Conservation (phyloP, 2,888 invertebrate genomes). For the Gymnoscelis rufifasciata region DNA sequence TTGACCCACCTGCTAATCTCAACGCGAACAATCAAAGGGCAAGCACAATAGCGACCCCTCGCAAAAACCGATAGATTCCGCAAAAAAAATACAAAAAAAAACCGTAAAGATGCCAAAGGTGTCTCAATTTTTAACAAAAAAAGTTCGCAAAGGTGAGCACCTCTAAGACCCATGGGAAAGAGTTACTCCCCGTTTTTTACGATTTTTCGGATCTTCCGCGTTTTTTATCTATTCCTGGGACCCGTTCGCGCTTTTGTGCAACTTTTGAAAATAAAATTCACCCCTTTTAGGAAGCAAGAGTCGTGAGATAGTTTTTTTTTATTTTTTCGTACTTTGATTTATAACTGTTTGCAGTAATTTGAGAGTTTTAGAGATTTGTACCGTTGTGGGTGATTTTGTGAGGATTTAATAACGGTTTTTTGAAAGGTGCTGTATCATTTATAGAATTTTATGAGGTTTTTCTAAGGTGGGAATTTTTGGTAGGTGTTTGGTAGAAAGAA, state of each 20-base stretch:
- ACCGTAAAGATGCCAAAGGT: conserved; percentile 76
- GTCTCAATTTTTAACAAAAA: conserved; percentile 70
- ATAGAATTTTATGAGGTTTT: conserved; percentile 20
- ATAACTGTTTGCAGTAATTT: conserved; percentile 78
- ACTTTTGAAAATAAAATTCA: conserved; percentile 52
- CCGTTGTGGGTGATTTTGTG: conserved; percentile 54
- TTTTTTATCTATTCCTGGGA: conserved; percentile 67
- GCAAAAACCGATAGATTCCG: conserved; percentile 42
- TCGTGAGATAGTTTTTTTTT: conserved; percentile 73
- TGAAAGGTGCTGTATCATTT: conserved; percentile 39
- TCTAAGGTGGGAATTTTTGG: conserved; percentile 4
- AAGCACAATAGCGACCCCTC: conserved; percentile 60
- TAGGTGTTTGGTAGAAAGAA: neutral
- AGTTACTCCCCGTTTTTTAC: conserved; percentile 61
- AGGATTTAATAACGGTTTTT: conserved; percentile 64
- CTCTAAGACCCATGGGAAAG: conserved; percentile 80
- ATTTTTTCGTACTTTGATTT: conserved; percentile 61
- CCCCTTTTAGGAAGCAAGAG: conserved; percentile 71
- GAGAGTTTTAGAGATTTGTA: conserved; percentile 68
- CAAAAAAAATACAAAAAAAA: conserved; percentile 60
- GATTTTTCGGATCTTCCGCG: conserved; percentile 53
- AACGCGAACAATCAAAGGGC: conserved; percentile 51
- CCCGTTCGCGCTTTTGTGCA: conserved; percentile 52
- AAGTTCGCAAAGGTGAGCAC: conserved; percentile 70
- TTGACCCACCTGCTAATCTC: conserved; percentile 74